A percentile compares a stretch with the other conserved stretches of the same genome.
Evolutionary conservation across 2,113 vertebrate species (phyloP).

Genomic region (Sphaerodactylus townsendi): DNA sequence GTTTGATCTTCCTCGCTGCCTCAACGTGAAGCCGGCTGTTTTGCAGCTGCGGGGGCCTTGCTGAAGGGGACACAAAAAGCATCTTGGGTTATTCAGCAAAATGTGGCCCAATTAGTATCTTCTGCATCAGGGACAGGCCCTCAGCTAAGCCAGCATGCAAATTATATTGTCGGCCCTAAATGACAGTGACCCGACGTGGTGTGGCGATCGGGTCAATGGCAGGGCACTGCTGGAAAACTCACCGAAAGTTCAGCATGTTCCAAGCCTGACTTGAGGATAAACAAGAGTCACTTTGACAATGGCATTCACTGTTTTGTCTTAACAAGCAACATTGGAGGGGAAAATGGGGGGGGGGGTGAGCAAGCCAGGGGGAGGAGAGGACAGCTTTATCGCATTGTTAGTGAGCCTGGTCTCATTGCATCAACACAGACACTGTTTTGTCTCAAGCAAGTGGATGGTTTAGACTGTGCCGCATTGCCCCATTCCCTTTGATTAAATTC

Average conservation of each 20-base stretch:
- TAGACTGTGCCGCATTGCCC: rapidly evolving
- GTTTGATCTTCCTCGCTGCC: neutral
- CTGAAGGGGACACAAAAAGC: neutral
- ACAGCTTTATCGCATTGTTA: constrained; percentile 1
- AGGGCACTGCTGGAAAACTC: constrained; percentile 34
- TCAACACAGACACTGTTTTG: rapidly evolving
- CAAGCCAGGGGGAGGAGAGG: neutral
- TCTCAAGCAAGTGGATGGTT: neutral
- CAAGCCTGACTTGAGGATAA: constrained; percentile 6
- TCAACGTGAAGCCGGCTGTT: neutral
- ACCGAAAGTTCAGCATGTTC: constrained; percentile 22
- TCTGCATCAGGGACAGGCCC: neutral
- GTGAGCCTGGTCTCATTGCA: neutral
- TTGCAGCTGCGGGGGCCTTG: neutral
- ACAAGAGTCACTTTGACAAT: neutral
- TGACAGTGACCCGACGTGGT: constrained; percentile 16
- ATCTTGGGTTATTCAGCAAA: constrained; percentile 21
- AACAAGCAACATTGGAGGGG: neutral
- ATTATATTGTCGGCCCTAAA: constrained; percentile 32
- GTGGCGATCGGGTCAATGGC: constrained; percentile 39
- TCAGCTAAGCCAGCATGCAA: neutral
- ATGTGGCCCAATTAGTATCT: constrained; percentile 21
- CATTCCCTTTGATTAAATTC: constrained; percentile 9
- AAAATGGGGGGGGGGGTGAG: neutral
- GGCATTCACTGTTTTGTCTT: constrained; percentile 44